Conservation (phyloP, 1,140 invertebrate species). For the Drosophila albomicans region DNA sequence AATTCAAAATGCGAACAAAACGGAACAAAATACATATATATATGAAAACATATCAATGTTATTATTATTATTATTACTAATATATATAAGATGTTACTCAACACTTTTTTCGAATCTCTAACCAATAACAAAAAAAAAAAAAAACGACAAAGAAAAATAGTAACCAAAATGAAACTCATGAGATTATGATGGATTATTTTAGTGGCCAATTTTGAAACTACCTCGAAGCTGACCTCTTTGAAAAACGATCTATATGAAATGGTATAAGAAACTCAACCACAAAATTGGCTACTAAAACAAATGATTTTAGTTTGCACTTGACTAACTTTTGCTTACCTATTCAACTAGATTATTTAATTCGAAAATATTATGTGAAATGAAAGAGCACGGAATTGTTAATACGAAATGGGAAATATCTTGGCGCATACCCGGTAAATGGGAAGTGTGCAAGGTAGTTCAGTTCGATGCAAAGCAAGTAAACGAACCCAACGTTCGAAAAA, state of each 20-base stretch:
- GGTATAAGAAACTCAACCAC: conserved; percentile 4
- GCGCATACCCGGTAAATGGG: not conserved
- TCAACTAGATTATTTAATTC: conserved; percentile 17
- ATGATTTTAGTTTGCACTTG: conserved; percentile 1
- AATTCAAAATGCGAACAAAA: conserved; percentile 20
- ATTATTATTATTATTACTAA: not conserved
- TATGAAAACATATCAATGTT: conserved; percentile 35
- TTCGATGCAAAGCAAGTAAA: conserved; percentile 39
- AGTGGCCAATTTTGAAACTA: conserved; percentile 52
- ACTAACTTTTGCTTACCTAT: conserved; percentile 19
- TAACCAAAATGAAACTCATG: conserved; percentile 71
- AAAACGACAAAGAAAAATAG: conserved; percentile 51
- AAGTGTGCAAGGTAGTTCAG: conserved; percentile 17
- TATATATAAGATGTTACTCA: conserved; percentile 23
- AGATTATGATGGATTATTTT: conserved; percentile 18
- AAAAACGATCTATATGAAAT: conserved; percentile 23
- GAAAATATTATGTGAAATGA: conserved; percentile 32
- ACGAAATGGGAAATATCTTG: conserved; percentile 48
- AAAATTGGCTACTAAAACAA: conserved; percentile 58
- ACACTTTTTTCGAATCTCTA: conserved; percentile 47
- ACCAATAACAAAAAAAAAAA: conserved; percentile 22
- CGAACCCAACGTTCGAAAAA: conserved; percentile 64
- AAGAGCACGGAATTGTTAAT: conserved; percentile 74
- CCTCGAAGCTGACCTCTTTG: conserved; percentile 59
- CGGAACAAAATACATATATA: conserved; percentile 13